phyloP scores from a whole-genome alignment of 2,888 invertebrate genomes.

The Limnephilus marmoratus region DNA sequence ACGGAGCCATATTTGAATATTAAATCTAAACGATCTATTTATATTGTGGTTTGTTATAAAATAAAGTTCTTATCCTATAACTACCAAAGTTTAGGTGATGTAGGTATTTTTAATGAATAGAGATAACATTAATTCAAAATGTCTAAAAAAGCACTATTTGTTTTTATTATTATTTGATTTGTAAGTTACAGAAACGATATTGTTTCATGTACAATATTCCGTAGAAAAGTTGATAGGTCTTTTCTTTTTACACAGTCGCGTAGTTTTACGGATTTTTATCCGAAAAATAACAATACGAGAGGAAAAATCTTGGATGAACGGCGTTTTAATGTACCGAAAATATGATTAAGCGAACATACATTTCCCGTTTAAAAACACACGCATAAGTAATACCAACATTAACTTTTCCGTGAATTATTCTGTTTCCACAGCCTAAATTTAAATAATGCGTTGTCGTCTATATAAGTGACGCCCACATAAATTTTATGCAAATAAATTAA shows the following conservation, averaged over 20 bases:
- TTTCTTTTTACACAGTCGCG: too few species aligned
- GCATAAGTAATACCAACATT: not conserved
- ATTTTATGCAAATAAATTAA: constrained; percentile 30
- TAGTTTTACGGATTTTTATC: not conserved
- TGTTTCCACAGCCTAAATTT: constrained; percentile 30
- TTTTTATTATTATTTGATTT: not conserved
- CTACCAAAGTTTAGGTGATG: not conserved
- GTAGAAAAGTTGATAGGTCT: not conserved
- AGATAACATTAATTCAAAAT: not conserved
- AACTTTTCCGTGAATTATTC: constrained; percentile 33
- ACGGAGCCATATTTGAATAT: not conserved
- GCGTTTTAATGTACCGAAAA: constrained; percentile 32
- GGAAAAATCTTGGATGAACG: not conserved
- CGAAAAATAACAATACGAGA: not conserved
- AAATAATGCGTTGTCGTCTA: constrained; percentile 32
- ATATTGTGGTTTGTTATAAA: not conserved
- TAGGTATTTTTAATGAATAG: not conserved
- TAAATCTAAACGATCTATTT: not conserved
- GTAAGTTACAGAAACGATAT: not conserved
- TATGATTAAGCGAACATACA: constrained; percentile 11
- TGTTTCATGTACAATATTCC: not conserved
- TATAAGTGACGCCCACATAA: constrained; percentile 42
- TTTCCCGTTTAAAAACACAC: not conserved
- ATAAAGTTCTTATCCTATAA: not conserved
- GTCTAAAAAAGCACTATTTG: not conserved